A percentile compares a stretch with the other conserved stretches of the same genome.
Conservation (phyloP, 2,888 invertebrate species). For the Macrophya annulata region DNA sequence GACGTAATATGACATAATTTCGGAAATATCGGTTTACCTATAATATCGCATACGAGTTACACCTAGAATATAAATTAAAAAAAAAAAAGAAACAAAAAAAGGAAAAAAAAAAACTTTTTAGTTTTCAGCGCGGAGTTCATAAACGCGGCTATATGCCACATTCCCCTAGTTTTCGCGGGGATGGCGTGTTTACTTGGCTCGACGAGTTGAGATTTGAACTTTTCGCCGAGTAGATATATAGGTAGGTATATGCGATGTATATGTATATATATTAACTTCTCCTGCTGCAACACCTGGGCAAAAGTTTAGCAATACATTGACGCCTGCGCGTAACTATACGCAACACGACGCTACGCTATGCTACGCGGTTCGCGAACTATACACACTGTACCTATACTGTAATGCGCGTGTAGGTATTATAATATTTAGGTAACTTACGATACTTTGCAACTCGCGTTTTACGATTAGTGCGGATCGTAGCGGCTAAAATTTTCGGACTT, state of each 20-base stretch:
- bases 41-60: too few relatives aligned
- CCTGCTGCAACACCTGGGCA: slow-evolving; percentile 37
- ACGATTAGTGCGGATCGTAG: not conserved
- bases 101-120: not conserved
- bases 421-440: not conserved
- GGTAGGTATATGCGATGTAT: not conserved
- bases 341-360: too few relatives aligned
- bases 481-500: not conserved
- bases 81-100: too few relatives aligned
- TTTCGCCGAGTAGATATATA: slow-evolving; percentile 2
- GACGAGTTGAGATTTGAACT: slow-evolving; percentile 32
- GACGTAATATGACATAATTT: not conserved
- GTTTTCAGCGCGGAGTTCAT: slow-evolving; percentile 3
- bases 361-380: not conserved
- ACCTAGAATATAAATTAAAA: too few relatives aligned
- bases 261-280: slow-evolving; percentile 20
- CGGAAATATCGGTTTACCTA: too few relatives aligned
- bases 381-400: not conserved
- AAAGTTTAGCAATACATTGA: slow-evolving; percentile 51
- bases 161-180: slow-evolving; percentile 19
- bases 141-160: not conserved
- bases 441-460: not conserved
- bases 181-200: slow-evolving; percentile 15
- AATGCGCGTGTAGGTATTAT: not conserved
- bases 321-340: slow-evolving; percentile 35